phyloP scores from a whole-genome alignment of 2,797 vertebrate species.

The Microctenopoma stevenorrisi region DNA sequence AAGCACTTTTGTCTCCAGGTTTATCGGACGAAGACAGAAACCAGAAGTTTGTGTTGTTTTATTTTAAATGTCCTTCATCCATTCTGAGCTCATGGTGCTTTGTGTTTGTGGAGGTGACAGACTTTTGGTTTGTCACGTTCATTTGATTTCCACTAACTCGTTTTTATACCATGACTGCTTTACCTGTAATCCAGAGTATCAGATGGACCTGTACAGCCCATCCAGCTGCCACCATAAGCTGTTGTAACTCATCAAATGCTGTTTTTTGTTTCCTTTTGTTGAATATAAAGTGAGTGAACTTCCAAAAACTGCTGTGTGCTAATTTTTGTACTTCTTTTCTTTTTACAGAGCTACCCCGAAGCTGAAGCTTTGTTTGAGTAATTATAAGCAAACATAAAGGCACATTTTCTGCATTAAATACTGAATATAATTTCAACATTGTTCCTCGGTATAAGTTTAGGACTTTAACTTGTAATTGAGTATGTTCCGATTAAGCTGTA shows the following conservation, averaged over 20 bases:
- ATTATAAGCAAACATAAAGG: too few species aligned
- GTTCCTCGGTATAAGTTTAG: too few species aligned
- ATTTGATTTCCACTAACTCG: slow-evolving; percentile 82
- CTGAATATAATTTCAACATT: too few species aligned
- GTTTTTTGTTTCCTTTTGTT: slow-evolving; percentile 84
- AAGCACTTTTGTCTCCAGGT: slow-evolving; percentile 89
- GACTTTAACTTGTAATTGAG: too few species aligned
- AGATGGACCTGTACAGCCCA: slow-evolving; percentile 88
- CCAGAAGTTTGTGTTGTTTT: slow-evolving; percentile 68
- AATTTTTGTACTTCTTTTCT: slow-evolving; percentile 2
- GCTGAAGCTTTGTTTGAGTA: too few species aligned
- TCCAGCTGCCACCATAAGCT: slow-evolving; percentile 92
- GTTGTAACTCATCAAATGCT: slow-evolving; percentile 94
- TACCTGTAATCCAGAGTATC: slow-evolving; percentile 88
- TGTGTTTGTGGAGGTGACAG: slow-evolving; percentile 90
- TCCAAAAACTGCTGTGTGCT: slow-evolving; percentile 44
- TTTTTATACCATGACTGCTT: slow-evolving; percentile 91
- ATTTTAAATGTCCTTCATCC: slow-evolving; percentile 58
- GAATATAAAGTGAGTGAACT: slow-evolving; percentile 92
- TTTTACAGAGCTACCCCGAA: too few species aligned
- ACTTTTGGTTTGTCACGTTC: slow-evolving; percentile 88
- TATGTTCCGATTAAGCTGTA: too few species aligned
- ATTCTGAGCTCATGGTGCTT: slow-evolving; percentile 88
- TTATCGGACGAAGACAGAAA: slow-evolving; percentile 55
- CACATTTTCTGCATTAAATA: too few species aligned